phyloP scores from a whole-genome alignment of 1,140 invertebrate genomes.

The Matsumurasca onukii region DNA sequence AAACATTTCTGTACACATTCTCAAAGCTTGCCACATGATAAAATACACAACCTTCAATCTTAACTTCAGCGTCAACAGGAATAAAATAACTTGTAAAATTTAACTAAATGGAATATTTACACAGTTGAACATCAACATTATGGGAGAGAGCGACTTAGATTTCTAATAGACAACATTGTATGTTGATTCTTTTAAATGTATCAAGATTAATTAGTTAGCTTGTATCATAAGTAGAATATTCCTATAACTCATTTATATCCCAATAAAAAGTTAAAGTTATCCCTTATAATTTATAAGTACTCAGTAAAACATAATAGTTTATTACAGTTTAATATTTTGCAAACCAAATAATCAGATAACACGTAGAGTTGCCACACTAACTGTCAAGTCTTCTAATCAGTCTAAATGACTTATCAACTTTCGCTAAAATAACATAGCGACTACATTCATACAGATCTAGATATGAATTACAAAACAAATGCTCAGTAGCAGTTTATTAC shows the following conservation, averaged over 20 bases:
- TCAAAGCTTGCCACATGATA: background rate
- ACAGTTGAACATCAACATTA: background rate
- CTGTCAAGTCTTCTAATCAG: too few relatives aligned
- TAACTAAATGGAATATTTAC: background rate
- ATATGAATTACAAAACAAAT: slow-evolving; percentile 17
- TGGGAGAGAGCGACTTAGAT: slow-evolving; percentile 10
- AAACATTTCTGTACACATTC: slow-evolving; percentile 23
- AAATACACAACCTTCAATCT: slow-evolving; percentile 17
- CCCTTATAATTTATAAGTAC: too few relatives aligned
- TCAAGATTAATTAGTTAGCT: background rate
- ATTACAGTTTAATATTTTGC: too few relatives aligned
- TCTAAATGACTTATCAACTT: too few relatives aligned
- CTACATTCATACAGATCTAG: slow-evolving; percentile 18
- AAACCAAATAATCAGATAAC: too few relatives aligned
- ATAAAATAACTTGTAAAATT: slow-evolving; percentile 9
- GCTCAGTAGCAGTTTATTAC: too few relatives aligned
- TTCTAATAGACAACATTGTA: too few relatives aligned
- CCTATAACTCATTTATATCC: background rate
- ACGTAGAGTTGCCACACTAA: too few relatives aligned
- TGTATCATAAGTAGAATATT: background rate
- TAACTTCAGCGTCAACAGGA: background rate
- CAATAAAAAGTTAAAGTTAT: too few relatives aligned
- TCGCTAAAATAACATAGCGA: too few relatives aligned
- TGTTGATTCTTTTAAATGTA: background rate
- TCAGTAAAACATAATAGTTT: too few relatives aligned